A percentile compares a stretch with the other conserved stretches of the same genome.
Evolutionary conservation across 2,888 invertebrate species (phyloP).

Genomic region (Sesia bembeciformis): DNA sequence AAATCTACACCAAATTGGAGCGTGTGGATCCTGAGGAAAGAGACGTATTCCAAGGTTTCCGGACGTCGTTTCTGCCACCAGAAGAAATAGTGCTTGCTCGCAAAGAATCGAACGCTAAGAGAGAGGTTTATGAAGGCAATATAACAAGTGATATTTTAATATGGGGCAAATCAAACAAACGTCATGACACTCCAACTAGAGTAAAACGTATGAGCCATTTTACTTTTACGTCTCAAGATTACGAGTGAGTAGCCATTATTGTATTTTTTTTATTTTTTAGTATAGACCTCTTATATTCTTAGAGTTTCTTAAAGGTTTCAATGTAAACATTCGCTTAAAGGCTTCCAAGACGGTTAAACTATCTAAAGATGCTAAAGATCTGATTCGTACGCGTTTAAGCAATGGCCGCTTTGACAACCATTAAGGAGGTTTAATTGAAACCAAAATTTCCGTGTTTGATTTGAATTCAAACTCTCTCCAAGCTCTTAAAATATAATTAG

Average conservation of each 20-base stretch:
- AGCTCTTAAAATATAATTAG: too few species aligned
- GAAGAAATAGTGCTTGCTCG: conserved; percentile 63
- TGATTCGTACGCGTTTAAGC: too few species aligned
- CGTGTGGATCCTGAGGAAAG: conserved; percentile 69
- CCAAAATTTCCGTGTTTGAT: too few species aligned
- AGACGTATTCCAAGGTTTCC: conserved; percentile 75
- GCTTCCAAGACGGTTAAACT: too few species aligned
- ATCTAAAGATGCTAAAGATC: too few species aligned
- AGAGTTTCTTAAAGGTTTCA: too few species aligned
- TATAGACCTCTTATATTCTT: background rate
- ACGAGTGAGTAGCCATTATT: conserved; percentile 35
- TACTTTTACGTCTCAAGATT: conserved; percentile 33
- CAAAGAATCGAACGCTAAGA: conserved; percentile 18
- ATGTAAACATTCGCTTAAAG: too few species aligned
- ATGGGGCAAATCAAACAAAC: conserved; percentile 29
- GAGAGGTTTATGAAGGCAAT: conserved; percentile 33
- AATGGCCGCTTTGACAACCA: too few species aligned
- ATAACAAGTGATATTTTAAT: conserved; percentile 40
- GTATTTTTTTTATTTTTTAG: background rate
- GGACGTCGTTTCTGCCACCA: conserved; percentile 77
- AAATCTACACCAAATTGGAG: conserved; percentile 47
- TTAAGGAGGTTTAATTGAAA: too few species aligned
- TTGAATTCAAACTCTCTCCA: too few species aligned
- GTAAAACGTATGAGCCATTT: conserved; percentile 51
- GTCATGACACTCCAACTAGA: conserved; percentile 26